Percentiles rank a stretch among this genome's conserved stretches.
These are phyloP conservation scores for Syrista parreyssii DNA, from an alignment of 2,888 invertebrate species.

Conservation along the genomic window DNA sequence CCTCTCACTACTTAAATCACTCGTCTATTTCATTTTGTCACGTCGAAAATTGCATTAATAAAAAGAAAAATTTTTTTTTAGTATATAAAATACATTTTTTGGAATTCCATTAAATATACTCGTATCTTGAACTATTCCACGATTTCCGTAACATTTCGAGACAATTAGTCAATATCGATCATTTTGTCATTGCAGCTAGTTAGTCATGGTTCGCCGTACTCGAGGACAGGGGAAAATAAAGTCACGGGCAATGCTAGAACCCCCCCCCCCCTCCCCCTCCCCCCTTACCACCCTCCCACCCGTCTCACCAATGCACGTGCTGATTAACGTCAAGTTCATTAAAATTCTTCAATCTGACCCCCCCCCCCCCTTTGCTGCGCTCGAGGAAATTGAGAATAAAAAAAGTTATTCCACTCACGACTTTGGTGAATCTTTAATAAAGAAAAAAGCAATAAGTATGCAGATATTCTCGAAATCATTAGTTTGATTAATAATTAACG, in stretches of 20 bases:
- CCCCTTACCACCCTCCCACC: too few relatives aligned
- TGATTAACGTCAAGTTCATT: neutral
- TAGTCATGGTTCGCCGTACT: constrained; percentile 36
- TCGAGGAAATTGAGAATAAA: neutral
- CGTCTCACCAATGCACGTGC: neutral
- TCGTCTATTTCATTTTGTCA: neutral
- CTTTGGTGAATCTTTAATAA: neutral
- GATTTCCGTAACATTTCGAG: neutral
- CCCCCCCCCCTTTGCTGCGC: neutral
- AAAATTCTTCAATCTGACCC: neutral
- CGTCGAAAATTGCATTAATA: neutral
- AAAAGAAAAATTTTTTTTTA: neutral
- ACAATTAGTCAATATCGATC: neutral
- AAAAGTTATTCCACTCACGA: neutral
- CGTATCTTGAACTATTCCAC: neutral
- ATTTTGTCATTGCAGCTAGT: constrained; percentile 34
- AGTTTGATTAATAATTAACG: too few relatives aligned
- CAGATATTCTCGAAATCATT: too few relatives aligned
- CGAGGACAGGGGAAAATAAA: constrained; percentile 33
- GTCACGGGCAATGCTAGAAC: constrained; percentile 25
- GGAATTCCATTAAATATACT: too few relatives aligned
- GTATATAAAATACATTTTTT: neutral
- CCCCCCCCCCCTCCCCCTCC: neutral
- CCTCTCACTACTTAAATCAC: neutral
- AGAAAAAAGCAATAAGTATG: too few relatives aligned